phyloP scores from a whole-genome alignment of 2,113 vertebrate genomes.

The Rutilus rutilus region DNA sequence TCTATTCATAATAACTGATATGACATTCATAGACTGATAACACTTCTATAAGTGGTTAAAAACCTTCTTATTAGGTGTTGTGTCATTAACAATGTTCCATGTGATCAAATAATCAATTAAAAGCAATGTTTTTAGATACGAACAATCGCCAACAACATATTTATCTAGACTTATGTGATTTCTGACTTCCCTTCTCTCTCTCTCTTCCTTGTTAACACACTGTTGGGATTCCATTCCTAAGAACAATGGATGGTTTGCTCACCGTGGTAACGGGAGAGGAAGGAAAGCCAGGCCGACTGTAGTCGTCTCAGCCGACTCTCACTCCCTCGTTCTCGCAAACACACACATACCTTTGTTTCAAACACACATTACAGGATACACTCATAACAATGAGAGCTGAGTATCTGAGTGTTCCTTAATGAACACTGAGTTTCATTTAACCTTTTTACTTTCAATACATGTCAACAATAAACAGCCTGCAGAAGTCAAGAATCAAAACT shows the following conservation, averaged over 20 bases:
- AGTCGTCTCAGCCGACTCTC: conserved; percentile 46
- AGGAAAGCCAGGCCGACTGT: conserved; percentile 54
- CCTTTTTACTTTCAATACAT: not conserved
- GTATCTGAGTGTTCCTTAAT: conserved; percentile 12
- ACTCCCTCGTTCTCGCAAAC: conserved; percentile 35
- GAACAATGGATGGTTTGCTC: conserved; percentile 56
- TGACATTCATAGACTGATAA: conserved; percentile 3
- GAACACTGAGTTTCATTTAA: not conserved
- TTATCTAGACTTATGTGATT: conserved; percentile 36
- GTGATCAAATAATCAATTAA: conserved; percentile 18
- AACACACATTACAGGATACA: conserved; percentile 49
- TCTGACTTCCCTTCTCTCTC: not conserved
- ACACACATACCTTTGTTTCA: conserved; percentile 41
- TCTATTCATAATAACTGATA: not conserved
- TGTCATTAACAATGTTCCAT: not conserved
- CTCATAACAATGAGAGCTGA: conserved; percentile 50
- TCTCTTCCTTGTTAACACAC: conserved; percentile 40
- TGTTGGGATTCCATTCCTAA: conserved; percentile 53
- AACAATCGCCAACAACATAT: not conserved
- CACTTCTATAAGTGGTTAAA: not conserved
- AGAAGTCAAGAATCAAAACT: not conserved
- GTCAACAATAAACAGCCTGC: not conserved
- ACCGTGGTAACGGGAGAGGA: conserved; percentile 52
- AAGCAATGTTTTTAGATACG: not conserved
- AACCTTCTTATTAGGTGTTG: not conserved